Conservation (phyloP, 2,888 invertebrate species). For the Pycnomerus fuliginosus region DNA sequence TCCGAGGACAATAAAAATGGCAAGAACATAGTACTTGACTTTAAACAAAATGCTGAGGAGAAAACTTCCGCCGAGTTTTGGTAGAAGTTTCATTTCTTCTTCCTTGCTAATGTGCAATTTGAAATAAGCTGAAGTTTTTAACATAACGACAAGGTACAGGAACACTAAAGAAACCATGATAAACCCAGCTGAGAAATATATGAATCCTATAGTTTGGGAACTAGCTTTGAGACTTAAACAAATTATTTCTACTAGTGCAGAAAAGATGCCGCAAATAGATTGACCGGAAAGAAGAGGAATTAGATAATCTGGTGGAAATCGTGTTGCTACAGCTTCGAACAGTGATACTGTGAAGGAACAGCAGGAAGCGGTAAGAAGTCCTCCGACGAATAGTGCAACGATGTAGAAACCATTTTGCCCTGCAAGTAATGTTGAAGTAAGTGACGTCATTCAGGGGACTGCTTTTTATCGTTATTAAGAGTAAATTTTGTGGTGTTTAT, state of each 20-base stretch:
- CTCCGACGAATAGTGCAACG: conserved; percentile 26
- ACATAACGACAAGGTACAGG: conserved; percentile 11
- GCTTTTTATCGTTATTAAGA: too few relatives aligned
- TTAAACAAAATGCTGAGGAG: too few relatives aligned
- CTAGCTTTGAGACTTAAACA: conserved; percentile 18
- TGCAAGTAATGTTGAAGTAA: conserved; percentile 21
- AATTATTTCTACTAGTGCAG: conserved; percentile 29
- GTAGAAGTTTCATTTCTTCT: conserved; percentile 18
- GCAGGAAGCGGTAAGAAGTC: conserved; percentile 28
- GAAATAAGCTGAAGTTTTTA: conserved; percentile 34
- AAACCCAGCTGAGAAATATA: conserved; percentile 27
- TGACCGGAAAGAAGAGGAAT: conserved; percentile 33
- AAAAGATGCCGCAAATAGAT: conserved; percentile 35
- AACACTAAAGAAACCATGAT: conserved; percentile 22
- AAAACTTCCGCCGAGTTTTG: too few relatives aligned
- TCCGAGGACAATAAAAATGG: conserved; percentile 32
- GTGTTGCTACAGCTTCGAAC: conserved; percentile 35
- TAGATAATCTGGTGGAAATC: conserved; percentile 35
- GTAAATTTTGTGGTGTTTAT: not conserved
- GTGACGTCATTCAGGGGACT: too few relatives aligned
- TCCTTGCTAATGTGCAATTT: conserved; percentile 30
- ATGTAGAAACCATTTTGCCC: conserved; percentile 33
- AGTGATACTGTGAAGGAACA: conserved; percentile 33
- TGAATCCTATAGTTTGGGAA: conserved; percentile 19
- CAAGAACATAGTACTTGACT: conserved; percentile 18